A percentile compares a stretch with the other conserved stretches of the same genome.
Evolutionary conservation across 2,888 invertebrate species (phyloP).

Genomic region (Penaeus monodon): DNA sequence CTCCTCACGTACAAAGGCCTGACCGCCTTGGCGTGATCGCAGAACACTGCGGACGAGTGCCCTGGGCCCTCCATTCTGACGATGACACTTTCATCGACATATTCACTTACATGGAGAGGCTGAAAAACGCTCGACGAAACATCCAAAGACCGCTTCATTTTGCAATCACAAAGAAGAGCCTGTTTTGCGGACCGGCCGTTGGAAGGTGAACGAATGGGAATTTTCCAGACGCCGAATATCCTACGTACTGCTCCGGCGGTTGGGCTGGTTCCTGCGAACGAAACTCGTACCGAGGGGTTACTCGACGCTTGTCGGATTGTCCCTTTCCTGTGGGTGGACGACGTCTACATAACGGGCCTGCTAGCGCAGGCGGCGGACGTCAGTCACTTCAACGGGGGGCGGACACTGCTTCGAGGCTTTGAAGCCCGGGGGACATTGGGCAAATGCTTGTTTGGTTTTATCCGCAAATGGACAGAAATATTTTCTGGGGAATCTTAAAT

Average conservation of each 20-base stretch:
- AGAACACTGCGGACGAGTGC: slow-evolving; percentile 59
- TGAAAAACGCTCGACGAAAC: slow-evolving; percentile 22
- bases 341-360: slow-evolving; percentile 72
- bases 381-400: neutral
- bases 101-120: slow-evolving; percentile 18
- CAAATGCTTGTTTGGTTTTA: too few species aligned
- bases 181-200: slow-evolving; percentile 67
- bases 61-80: slow-evolving; percentile 66
- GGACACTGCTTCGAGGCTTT: too few species aligned
- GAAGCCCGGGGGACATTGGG: too few species aligned
- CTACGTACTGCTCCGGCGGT: slow-evolving; percentile 68
- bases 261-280: slow-evolving; percentile 67
- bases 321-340: slow-evolving; percentile 73
- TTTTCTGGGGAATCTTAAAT: too few species aligned
- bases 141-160: slow-evolving; percentile 13
- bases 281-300: slow-evolving; percentile 67
- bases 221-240: slow-evolving; percentile 67
- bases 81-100: slow-evolving; percentile 66
- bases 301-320: slow-evolving; percentile 68
- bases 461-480: too few species aligned
- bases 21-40: slow-evolving; percentile 65
- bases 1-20: slow-evolving; percentile 66
- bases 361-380: slow-evolving; percentile 39
- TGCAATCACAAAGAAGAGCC: slow-evolving; percentile 44
- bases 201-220: slow-evolving; percentile 67